Conservation (phyloP, 2,888 invertebrate species). For the Cantharis flavilabris region DNA sequence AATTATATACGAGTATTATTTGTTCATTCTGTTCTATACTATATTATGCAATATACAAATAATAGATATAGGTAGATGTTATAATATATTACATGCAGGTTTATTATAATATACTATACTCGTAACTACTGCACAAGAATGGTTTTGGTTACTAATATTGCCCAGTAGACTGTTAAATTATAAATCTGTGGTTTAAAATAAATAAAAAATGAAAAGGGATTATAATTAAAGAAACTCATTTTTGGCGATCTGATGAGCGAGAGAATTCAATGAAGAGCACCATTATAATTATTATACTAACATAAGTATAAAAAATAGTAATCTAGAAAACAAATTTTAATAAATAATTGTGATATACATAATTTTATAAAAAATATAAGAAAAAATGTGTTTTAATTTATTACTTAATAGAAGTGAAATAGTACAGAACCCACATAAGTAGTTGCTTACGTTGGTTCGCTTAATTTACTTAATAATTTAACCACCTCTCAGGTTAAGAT, state of each 20-base stretch:
- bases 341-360: background rate
- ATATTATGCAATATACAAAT: too few relatives aligned
- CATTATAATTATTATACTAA: too few relatives aligned
- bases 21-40: too few relatives aligned
- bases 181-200: too few relatives aligned
- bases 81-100: too few relatives aligned
- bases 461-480: background rate
- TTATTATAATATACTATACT: too few relatives aligned
- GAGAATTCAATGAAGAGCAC: background rate
- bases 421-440: background rate
- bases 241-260: background rate
- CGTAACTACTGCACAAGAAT: too few relatives aligned
- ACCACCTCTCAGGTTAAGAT: background rate
- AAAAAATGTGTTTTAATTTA: background rate
- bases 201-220: too few relatives aligned
- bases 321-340: background rate
- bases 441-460: background rate
- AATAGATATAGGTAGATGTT: too few relatives aligned
- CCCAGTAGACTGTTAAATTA: too few relatives aligned
- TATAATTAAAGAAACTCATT: background rate
- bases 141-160: too few relatives aligned
- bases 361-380: background rate
- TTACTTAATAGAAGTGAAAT: background rate
- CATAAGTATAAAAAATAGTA: background rate
- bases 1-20: too few relatives aligned